Evolutionary conservation across 2,113 vertebrate genomes (phyloP), one percentile per base, ranked within the genome.

Genomic region (Sphaerodactylus townsendi): DNA sequence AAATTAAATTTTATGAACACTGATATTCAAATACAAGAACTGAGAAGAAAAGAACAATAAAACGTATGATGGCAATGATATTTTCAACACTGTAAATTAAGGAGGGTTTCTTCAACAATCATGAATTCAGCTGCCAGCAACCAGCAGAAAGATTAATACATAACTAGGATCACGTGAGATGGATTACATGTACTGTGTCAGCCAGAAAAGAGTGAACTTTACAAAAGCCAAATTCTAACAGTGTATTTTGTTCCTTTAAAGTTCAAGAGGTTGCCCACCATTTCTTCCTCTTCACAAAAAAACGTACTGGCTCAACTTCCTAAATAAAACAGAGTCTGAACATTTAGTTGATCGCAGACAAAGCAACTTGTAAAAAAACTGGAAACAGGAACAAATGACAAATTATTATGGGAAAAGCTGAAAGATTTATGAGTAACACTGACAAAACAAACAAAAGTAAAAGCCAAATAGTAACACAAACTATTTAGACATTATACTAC

Each of bases 211-310:
- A 87, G 90, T 94, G 91, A 86, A 88, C 90, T 93, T 92, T 89
- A 90, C 83, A 83, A 92, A 83, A 85, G 89, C 95, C 86, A 95
- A 90, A 70, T 85, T 83, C 84, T 85, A 94, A 85, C 79, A 85
- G 86, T 85, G n/a, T 71, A 88, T 92, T 94, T 87, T 92, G 93
- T 93, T 93, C 50, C 78, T 90, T 93, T 89, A 85, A 91, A 96
- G 97, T 98, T 98, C 97, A 98, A 97, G 95, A 98, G 98, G 98
- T 98, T 95, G 96, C 91, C 88, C 93, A 91, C 97, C 97, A 98
- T 95, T 94, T 97, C 97, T 98, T 98, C 97, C 98, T 97, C 94
- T 96, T 88, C 94, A 94, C 91, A 90, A 94, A 96, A 95, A 93
- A 90, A 91, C 96, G 95, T 93, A 96, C 91, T 87, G 96, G 94